Percentiles rank a stretch among this genome's conserved stretches.
Evolutionary conservation across 2,888 invertebrate genomes (phyloP).

Genomic region (Synergus japonicus): DNA sequence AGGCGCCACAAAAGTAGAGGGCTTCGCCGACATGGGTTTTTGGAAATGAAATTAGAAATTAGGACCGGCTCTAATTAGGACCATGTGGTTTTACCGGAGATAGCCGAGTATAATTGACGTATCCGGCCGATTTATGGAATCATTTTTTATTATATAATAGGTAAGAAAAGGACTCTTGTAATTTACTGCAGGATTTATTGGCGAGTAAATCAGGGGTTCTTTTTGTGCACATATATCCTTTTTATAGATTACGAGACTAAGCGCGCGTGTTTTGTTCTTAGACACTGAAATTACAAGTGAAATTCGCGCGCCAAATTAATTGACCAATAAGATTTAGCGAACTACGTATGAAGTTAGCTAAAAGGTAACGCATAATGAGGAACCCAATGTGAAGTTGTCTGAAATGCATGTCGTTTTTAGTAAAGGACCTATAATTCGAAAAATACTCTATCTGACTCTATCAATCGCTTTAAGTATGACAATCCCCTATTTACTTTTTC

Average conservation of each 20-base stretch:
- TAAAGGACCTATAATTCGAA: too few species aligned
- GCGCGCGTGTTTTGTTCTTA: too few species aligned
- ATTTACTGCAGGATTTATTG: not conserved
- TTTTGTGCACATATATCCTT: not conserved
- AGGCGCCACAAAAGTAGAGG: conserved; percentile 73
- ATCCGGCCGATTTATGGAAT: conserved; percentile 28
- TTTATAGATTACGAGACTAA: too few species aligned
- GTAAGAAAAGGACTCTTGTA: not conserved
- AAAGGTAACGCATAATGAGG: too few species aligned
- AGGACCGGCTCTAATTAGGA: conserved; percentile 1
- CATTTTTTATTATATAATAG: not conserved
- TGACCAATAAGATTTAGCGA: too few species aligned
- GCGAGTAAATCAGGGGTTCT: not conserved
- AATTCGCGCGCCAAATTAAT: too few species aligned
- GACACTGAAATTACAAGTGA: too few species aligned
- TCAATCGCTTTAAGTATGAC: not conserved
- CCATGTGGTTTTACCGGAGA: conserved; percentile 6
- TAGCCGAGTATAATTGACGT: conserved; percentile 2
- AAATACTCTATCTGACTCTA: not conserved
- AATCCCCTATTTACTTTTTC: not conserved
- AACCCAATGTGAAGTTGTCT: too few species aligned
- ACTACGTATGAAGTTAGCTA: too few species aligned
- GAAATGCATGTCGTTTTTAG: too few species aligned
- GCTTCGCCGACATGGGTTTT: conserved; percentile 59
- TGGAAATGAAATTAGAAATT: conserved; percentile 57